These are phyloP conservation scores for Parasteatoda lunata DNA, from an alignment of 2,888 invertebrate species.

Conservation along the genomic window DNA sequence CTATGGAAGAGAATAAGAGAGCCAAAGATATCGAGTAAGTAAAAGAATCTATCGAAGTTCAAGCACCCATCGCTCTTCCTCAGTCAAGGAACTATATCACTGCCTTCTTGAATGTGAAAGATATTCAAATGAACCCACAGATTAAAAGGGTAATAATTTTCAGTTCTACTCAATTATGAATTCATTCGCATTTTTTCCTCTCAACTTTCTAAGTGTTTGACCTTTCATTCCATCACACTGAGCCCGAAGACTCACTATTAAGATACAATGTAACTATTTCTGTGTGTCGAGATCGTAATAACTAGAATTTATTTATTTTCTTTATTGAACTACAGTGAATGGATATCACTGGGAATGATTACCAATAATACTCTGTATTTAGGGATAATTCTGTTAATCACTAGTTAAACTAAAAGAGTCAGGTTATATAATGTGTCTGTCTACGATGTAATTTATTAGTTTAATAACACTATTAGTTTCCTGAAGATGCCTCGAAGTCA, in stretches of 20 bases:
- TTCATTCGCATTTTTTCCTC: background rate
- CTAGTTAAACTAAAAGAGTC: background rate
- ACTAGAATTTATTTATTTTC: too few species aligned
- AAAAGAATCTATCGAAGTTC: too few species aligned
- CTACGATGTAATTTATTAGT: background rate
- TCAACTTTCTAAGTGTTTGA: background rate
- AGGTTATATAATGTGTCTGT: background rate
- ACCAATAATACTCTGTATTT: background rate
- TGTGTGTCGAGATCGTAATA: background rate
- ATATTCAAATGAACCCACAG: background rate
- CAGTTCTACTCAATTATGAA: background rate
- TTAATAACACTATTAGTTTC: background rate
- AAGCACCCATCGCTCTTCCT: background rate
- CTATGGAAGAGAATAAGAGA: too few species aligned
- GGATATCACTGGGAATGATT: background rate
- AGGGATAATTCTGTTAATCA: constrained; percentile 2
- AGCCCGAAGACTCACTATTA: background rate
- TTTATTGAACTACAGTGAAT: too few species aligned
- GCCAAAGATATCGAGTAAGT: too few species aligned
- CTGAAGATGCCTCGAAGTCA: background rate
- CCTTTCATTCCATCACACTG: background rate
- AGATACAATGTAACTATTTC: background rate
- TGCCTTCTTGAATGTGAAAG: background rate
- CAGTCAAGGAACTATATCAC: background rate
- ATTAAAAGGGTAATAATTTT: background rate